Evolutionary conservation across 1,140 invertebrate species (phyloP).

Genomic region (Anthonomus grandis): DNA sequence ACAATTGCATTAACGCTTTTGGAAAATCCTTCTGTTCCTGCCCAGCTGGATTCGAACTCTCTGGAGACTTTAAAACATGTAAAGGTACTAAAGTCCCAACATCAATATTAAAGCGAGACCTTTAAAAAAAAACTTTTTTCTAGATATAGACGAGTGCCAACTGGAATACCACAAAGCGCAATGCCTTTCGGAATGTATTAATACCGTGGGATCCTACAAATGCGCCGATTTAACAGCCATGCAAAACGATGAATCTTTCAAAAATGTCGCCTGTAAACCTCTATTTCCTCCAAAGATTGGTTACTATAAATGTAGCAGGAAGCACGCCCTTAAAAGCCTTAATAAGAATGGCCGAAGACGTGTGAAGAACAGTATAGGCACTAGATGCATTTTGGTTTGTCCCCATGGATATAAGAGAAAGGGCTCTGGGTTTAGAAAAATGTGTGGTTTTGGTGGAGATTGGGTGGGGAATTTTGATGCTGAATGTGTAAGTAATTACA

Average conservation of each 20-base stretch:
- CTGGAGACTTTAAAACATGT: slow-evolving; percentile 33
- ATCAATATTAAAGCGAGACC: too few relatives aligned
- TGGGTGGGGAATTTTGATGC: slow-evolving; percentile 21
- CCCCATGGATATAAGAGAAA: slow-evolving; percentile 11
- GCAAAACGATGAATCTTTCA: slow-evolving; percentile 14
- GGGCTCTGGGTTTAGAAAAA: slow-evolving; percentile 12
- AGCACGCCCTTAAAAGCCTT: slow-evolving; percentile 9
- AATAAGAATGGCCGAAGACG: slow-evolving; percentile 8
- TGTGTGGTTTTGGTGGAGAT: slow-evolving; percentile 15
- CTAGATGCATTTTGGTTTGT: slow-evolving; percentile 19
- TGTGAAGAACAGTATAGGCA: slow-evolving; percentile 21
- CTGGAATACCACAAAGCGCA: slow-evolving; percentile 10
- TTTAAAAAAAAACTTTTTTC: slow-evolving; percentile 11
- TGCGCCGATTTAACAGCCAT: slow-evolving; percentile 7
- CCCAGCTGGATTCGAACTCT: slow-evolving; percentile 33
- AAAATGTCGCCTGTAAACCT: slow-evolving; percentile 14
- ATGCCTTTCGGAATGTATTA: slow-evolving; percentile 4
- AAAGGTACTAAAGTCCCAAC: neutral
- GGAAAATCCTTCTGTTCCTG: slow-evolving; percentile 32
- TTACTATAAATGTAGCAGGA: slow-evolving; percentile 24
- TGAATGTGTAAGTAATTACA: slow-evolving; percentile 13
- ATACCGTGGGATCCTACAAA: slow-evolving; percentile 31
- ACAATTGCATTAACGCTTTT: slow-evolving; percentile 31
- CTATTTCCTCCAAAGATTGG: slow-evolving; percentile 20
- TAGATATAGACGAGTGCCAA: slow-evolving; percentile 35